Base-by-base conservation (phyloP, 2,797 vertebrate species). In the Notolabrus celidotus region DNA sequence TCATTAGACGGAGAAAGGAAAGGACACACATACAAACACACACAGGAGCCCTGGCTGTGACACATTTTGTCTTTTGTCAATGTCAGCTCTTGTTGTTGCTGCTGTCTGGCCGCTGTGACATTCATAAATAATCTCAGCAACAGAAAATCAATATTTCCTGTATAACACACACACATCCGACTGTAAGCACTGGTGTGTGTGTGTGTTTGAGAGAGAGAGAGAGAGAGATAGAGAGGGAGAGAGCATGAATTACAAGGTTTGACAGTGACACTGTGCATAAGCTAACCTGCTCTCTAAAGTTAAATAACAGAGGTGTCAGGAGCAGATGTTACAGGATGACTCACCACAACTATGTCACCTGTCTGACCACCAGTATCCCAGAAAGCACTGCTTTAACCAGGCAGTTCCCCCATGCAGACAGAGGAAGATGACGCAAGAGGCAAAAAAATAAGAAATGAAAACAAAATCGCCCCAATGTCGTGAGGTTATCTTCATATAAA, bases 271-370 rank as follows among this genome's bases (percentile, higher is more conserved):
- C 66, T 63, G 57, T 67, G 41, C 11, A 69, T 62, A 41, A 58
- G 54, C 46, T 61, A 63, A 52, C n/a, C 61, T 50, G 62, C 41
- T 59, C 72, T 64, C 42, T 45, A 38, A 68, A 64, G 57, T 77
- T 43, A 25, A 60, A 77, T 20, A 29, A 39, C 68, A 31, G 64
- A 67, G 71, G 73, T 84, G 72, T 71, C 70, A 79, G 43, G 65
- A 75, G 56, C 84, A 83, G 80, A 73, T 87, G 84, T 83, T 84
- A 60, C 58, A 82, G 76, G 88, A 90, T 93, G 91, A 93, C 89
- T 92, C 92, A 93, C 90, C 85, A 77, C 61, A 61, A 81, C 77
- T 64, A 68, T 86, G 86, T 83, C 84, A 89, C 86, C 85, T 89
- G 87, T 87, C 81, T 81, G 88, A 88, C 86, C 88, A 86, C 72